Conservation (phyloP, 2,113 vertebrate genomes). For the Otolemur garnettii region DNA sequence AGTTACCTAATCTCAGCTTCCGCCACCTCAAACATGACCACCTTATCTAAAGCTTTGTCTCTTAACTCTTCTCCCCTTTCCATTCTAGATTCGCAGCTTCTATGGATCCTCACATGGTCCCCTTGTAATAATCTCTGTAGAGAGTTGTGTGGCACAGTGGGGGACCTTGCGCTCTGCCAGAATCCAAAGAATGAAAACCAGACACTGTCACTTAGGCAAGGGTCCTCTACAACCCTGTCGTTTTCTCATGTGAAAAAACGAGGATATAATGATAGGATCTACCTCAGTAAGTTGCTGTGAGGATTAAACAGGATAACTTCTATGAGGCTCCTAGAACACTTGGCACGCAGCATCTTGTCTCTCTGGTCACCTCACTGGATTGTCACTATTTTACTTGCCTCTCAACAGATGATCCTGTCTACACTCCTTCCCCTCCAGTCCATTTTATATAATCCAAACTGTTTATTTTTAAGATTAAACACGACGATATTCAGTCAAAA, state of each 20-base stretch:
- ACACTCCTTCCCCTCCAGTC: conserved; percentile 11
- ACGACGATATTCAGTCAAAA: conserved; percentile 50
- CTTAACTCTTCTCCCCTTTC: conserved; percentile 27
- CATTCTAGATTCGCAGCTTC: neutral
- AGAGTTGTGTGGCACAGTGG: neutral
- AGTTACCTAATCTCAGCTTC: neutral
- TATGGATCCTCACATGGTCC: neutral
- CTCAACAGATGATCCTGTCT: neutral
- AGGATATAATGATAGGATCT: neutral
- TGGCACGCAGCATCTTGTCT: neutral
- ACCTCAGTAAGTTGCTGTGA: conserved; percentile 16
- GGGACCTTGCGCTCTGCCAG: neutral
- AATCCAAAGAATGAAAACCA: conserved; percentile 20
- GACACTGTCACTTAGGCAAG: neutral
- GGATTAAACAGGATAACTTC: conserved; percentile 29
- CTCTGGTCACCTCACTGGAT: neutral
- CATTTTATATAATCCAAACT: conserved; percentile 17
- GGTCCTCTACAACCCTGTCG: neutral
- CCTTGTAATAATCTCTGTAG: neutral
- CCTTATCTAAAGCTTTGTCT: neutral
- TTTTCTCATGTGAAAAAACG: conserved; percentile 3
- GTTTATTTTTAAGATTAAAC: conserved; percentile 58
- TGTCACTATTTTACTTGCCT: conserved; percentile 59
- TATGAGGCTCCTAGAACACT: neutral
- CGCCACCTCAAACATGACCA: neutral